Evolutionary conservation across 1,140 invertebrate genomes (phyloP).

Genomic region (Muscidifurax raptorellus): DNA sequence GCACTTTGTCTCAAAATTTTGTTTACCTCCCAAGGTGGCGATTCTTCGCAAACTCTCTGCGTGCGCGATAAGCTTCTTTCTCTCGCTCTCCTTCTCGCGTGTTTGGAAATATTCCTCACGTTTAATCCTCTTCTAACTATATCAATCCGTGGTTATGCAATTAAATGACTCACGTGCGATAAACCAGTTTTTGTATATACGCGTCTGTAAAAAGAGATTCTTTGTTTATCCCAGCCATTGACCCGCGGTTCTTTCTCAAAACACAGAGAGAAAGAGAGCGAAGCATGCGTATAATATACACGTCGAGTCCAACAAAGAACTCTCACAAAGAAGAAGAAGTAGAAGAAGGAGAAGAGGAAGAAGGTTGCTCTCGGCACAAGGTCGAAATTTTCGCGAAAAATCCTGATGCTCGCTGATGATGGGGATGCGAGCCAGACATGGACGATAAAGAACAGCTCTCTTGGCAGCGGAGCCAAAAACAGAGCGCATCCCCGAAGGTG

Average conservation of each 20-base stretch:
- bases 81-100: background rate
- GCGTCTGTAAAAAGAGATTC: background rate
- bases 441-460: conserved; percentile 30
- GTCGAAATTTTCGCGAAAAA: background rate
- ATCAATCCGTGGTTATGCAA: background rate
- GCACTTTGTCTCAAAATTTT: no score
- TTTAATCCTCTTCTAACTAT: background rate
- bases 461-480: conserved; percentile 21
- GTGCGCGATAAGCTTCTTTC: background rate
- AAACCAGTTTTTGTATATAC: background rate
- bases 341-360: background rate
- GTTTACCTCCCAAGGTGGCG: no score
- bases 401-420: background rate
- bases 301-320: background rate
- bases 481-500: background rate
- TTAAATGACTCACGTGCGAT: background rate
- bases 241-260: background rate
- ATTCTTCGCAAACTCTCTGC: no score
- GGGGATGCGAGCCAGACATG: background rate
- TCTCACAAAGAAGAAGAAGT: background rate
- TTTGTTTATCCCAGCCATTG: background rate
- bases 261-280: no score
- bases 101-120: conserved; percentile 1
- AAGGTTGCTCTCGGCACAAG: background rate
- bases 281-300: background rate